These are phyloP conservation scores for Rhipidura dahli DNA, from an alignment of 2,113 vertebrate genomes.

Conservation along the genomic window DNA sequence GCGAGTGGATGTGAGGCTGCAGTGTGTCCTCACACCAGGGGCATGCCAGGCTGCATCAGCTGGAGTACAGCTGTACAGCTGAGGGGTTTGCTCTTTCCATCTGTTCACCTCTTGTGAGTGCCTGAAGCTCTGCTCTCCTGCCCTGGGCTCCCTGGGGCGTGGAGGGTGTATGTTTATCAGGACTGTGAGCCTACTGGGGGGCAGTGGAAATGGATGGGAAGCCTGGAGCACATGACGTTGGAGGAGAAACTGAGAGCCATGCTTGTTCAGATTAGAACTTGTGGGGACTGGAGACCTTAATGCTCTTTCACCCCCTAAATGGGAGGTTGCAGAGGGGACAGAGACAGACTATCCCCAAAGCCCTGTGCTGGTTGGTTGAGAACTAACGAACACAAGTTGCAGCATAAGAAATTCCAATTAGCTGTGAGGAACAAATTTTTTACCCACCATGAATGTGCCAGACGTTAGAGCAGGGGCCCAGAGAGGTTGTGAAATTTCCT, in stretches of 20 bases:
- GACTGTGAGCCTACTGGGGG: neutral
- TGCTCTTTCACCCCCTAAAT: neutral
- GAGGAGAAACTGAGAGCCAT: neutral
- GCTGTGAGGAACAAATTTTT: neutral
- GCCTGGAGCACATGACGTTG: accelerated
- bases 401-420: neutral
- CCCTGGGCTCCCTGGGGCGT: neutral
- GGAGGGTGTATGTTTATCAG: neutral
- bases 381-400: neutral
- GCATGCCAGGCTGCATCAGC: neutral
- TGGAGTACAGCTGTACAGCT: neutral
- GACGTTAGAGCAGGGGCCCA: neutral
- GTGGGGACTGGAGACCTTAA: neutral
- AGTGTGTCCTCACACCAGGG: neutral
- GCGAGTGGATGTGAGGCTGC: neutral
- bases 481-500: neutral
- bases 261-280: neutral
- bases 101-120: neutral
- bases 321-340: neutral
- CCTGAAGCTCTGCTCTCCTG: neutral
- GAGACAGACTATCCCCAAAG: neutral
- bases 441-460: neutral
- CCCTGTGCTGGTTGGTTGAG: neutral
- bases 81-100: neutral
- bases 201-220: neutral